Base-by-base conservation (phyloP, 2,797 vertebrate species). In the Odontamblyopus rebecca region DNA sequence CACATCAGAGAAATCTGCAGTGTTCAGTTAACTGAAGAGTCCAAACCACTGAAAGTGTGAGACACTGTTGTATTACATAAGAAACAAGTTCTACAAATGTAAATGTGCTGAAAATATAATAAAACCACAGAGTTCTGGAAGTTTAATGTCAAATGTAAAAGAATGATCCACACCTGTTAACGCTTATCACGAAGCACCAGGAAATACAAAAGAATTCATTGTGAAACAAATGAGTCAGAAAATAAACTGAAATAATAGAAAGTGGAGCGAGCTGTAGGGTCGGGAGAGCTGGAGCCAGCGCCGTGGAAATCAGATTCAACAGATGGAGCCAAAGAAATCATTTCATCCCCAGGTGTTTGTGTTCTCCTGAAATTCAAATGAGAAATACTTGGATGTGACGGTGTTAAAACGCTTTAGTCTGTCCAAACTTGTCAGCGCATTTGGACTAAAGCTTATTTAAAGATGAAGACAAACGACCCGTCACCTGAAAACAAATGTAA, bases 201-300 rank as follows among this genome's bases (percentile, higher is more conserved):
- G 26, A 26, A 71, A 61, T 86, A 74, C 79, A 77, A 67, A 11
- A 81, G 76, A 86, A 65, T 76, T 76, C 61, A 61, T 66, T 56
- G 18, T 19, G 66, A 26, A 75, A 75, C 80, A 71, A 74, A 57
- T 61, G 51, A 67, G 69, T 73, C 78, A 79, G 67, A 81, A 70
- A 81, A 64, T 35, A 59, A 72, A 67, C 78, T 26, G 23, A 57
- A 57, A 26, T 54, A 26, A 9, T 79, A 79, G 77, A 8, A 9
- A n/a, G 64, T 44, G 81, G 78, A 69, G 19, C 12, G 67, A 80
- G 79, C 61, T 3, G 71, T 79, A 77, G 69, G 67, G 12, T 50
- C 48, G 44, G 23, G 61, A 7, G 9, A 71, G 68, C 6, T 63
- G 57, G 69, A 69, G 78, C 80, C 70, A 65, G 30, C 19, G 9